Percentiles rank a stretch among this genome's conserved stretches.
Evolutionary conservation across 2,888 invertebrate species (phyloP).

Genomic region (Standfussiana lucernea): DNA sequence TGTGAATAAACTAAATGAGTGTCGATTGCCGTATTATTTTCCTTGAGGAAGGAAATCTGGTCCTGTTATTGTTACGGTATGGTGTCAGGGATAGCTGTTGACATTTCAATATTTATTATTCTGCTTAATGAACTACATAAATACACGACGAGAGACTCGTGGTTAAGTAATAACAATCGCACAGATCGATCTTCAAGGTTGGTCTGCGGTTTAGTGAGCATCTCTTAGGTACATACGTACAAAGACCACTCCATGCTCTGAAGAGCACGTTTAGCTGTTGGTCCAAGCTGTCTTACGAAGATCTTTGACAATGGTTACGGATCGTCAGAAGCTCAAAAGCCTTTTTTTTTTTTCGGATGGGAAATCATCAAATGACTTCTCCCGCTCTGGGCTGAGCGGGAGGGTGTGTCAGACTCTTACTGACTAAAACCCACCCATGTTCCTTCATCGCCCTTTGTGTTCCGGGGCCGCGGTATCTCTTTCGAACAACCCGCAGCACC

Average conservation of each 20-base stretch:
- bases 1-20: conserved; percentile 67
- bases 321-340: neutral
- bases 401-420: too few species aligned
- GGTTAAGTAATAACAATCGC: neutral
- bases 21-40: conserved; percentile 53
- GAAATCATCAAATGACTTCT: too few species aligned
- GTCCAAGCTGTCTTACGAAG: neutral
- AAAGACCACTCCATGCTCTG: neutral
- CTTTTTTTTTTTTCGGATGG: too few species aligned
- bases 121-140: neutral
- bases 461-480: too few species aligned
- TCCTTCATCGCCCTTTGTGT: too few species aligned
- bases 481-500: too few species aligned
- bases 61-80: neutral
- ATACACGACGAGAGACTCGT: neutral
- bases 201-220: neutral
- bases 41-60: conserved; percentile 50
- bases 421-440: too few species aligned
- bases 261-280: neutral
- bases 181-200: neutral
- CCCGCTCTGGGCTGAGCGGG: too few species aligned
- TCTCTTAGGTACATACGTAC: neutral
- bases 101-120: neutral
- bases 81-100: conserved; percentile 1
- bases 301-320: neutral